A percentile compares a stretch with the other conserved stretches of the same genome.
Evolutionary conservation across 2,888 invertebrate species (phyloP).

Genomic region (Chydorus sphaericus): DNA sequence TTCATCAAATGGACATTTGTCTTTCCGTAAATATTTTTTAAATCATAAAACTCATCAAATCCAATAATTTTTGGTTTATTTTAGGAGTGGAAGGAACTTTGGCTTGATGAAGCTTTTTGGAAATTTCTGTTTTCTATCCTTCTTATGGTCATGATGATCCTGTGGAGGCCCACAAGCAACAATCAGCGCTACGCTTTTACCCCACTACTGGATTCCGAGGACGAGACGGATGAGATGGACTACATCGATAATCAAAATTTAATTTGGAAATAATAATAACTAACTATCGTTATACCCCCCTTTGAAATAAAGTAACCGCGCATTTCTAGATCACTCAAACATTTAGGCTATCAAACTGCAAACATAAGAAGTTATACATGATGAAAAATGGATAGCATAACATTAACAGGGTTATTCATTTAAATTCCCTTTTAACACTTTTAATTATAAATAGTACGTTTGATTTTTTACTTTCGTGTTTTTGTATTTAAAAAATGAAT

Average conservation of each 20-base stretch:
- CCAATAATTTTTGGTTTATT: conserved; percentile 1
- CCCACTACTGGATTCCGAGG: conserved; percentile 68
- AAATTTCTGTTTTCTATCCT: conserved; percentile 79
- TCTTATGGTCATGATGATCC: conserved; percentile 77
- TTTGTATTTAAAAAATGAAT: too few relatives aligned
- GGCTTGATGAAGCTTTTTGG: conserved; percentile 94
- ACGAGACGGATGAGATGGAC: conserved; percentile 67
- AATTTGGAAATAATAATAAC: too few relatives aligned
- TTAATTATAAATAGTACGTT: too few relatives aligned
- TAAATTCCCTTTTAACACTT: too few relatives aligned
- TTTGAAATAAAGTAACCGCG: too few relatives aligned
- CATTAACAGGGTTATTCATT: too few relatives aligned
- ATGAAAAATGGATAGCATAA: too few relatives aligned
- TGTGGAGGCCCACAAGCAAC: conserved; percentile 86
- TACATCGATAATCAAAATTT: conserved; percentile 67
- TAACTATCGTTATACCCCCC: too few relatives aligned
- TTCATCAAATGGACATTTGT: conserved; percentile 58
- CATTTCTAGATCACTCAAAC: too few relatives aligned
- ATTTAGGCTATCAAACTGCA: too few relatives aligned
- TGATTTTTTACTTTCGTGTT: too few relatives aligned
- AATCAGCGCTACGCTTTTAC: conserved; percentile 88
- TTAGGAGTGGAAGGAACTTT: conserved; percentile 76
- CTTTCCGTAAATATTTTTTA: conserved; percentile 43
- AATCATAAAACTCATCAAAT: not conserved
- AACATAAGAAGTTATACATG: too few relatives aligned